Evolutionary conservation across 2,888 invertebrate genomes (phyloP).

Genomic region (Drosophila buzzatii): DNA sequence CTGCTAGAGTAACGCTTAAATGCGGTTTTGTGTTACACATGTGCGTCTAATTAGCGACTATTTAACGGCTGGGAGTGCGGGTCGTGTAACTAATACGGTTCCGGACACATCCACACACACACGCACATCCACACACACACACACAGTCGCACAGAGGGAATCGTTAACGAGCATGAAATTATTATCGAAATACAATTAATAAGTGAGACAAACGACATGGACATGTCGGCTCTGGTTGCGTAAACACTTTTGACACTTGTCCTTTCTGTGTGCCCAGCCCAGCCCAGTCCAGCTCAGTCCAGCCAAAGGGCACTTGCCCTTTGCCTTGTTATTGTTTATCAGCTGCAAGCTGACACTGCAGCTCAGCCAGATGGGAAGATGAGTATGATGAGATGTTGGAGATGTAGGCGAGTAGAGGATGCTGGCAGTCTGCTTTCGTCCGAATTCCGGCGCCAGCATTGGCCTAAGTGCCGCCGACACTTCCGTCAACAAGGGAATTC

Average conservation of each 20-base stretch:
- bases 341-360: slow-evolving; percentile 56
- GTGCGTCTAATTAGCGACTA: slow-evolving; percentile 83
- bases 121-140: not conserved
- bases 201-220: slow-evolving; percentile 51
- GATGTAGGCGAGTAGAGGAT: slow-evolving; percentile 2
- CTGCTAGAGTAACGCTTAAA: slow-evolving; percentile 65
- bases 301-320: slow-evolving; percentile 12
- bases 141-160: not conserved
- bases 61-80: slow-evolving; percentile 61
- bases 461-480: slow-evolving; percentile 65
- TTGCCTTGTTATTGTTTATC: not conserved
- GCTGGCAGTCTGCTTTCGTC: slow-evolving; percentile 54
- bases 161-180: slow-evolving; percentile 83
- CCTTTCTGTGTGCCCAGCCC: slow-evolving; percentile 15
- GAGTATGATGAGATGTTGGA: too few relatives aligned
- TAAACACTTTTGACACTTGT: slow-evolving; percentile 71
- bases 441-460: slow-evolving; percentile 71
- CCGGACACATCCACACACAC: slow-evolving; percentile 30
- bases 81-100: slow-evolving; percentile 53
- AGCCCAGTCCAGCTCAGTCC: not conserved
- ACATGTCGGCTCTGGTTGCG: slow-evolving; percentile 56
- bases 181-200: slow-evolving; percentile 80
- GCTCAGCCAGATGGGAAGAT: not conserved
- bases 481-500: slow-evolving; percentile 50
- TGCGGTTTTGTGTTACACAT: slow-evolving; percentile 83